phyloP scores from a whole-genome alignment of 1,140 invertebrate species.

The Drosophila novamexicana region DNA sequence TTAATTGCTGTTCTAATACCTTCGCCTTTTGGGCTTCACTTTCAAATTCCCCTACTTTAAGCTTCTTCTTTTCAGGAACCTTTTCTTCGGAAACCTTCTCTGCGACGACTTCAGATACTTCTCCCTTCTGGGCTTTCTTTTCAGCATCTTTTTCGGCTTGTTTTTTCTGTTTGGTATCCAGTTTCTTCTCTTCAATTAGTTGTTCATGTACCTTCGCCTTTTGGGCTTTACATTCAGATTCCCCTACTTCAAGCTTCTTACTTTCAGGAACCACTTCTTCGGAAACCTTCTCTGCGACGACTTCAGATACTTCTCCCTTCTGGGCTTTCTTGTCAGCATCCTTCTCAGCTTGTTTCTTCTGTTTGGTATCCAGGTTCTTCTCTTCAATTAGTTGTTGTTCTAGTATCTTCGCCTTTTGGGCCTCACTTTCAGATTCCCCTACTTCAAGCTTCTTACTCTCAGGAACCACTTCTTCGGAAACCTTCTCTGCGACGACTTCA shows the following conservation, averaged over 20 bases:
- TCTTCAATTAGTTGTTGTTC: slow-evolving; percentile 34
- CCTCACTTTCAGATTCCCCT: slow-evolving; percentile 33
- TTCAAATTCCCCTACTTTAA: background rate
- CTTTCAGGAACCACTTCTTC: slow-evolving; percentile 17
- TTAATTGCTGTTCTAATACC: background rate
- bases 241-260: slow-evolving; percentile 13
- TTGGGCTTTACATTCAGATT: slow-evolving; percentile 34
- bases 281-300: slow-evolving; percentile 25
- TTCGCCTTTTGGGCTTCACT: slow-evolving; percentile 31
- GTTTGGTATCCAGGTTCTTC: slow-evolving; percentile 12
- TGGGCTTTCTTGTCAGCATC: slow-evolving; percentile 16
- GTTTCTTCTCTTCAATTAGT: slow-evolving; percentile 24
- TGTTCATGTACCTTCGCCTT: slow-evolving; percentile 44
- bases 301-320: slow-evolving; percentile 45
- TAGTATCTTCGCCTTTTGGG: slow-evolving; percentile 21
- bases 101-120: slow-evolving; percentile 27
- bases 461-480: slow-evolving; percentile 21
- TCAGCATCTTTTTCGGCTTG: slow-evolving; percentile 3
- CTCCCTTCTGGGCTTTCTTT: slow-evolving; percentile 23
- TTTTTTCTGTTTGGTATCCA: slow-evolving; percentile 13
- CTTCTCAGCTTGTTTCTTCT: slow-evolving; percentile 30
- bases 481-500: slow-evolving; percentile 32
- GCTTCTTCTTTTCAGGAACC: slow-evolving; percentile 2
- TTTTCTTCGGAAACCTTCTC: slow-evolving; percentile 21
- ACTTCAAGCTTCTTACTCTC: slow-evolving; percentile 9